phyloP scores from a whole-genome alignment of 2,797 vertebrate genomes.

The Sebastiscus tertius region DNA sequence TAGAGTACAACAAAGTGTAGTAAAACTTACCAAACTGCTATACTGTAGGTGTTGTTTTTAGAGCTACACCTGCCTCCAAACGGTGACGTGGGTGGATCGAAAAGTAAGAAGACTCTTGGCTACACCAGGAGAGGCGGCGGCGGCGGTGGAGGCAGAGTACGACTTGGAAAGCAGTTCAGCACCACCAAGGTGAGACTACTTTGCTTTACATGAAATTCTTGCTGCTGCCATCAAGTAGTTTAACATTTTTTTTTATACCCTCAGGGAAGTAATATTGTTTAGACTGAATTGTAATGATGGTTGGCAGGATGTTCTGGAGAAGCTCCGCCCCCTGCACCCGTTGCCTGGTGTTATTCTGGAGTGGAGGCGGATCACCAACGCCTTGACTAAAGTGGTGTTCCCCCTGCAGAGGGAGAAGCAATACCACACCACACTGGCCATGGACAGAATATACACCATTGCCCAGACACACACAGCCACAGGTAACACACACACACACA shows the following conservation, averaged over 20 bases:
- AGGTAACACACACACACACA: constrained; percentile 78
- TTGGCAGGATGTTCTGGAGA: constrained; percentile 92
- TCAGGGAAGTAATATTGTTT: neutral
- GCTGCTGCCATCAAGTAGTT: neutral
- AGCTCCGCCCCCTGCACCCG: constrained; percentile 89
- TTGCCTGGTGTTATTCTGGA: constrained; percentile 95
- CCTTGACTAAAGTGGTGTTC: constrained; percentile 95
- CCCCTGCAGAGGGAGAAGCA: constrained; percentile 92
- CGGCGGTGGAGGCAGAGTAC: constrained; percentile 78
- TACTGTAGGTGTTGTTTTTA: constrained; percentile 89
- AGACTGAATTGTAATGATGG: constrained; percentile 1
- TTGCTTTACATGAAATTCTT: neutral
- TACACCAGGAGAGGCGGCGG: constrained; percentile 86
- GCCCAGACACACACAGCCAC: constrained; percentile 95
- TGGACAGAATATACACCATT: constrained; percentile 94
- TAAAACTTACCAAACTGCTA: neutral
- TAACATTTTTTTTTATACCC: neutral
- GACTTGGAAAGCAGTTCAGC: constrained; percentile 90
- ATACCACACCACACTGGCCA: constrained; percentile 85
- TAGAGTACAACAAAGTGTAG: neutral
- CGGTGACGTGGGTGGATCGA: constrained; percentile 83
- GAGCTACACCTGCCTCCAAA: constrained; percentile 94
- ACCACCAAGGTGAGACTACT: constrained; percentile 89
- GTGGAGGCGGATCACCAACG: constrained; percentile 96
- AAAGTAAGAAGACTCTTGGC: constrained; percentile 92